These are phyloP conservation scores for Ceyx melanurus DNA, from an alignment of 2,113 vertebrate genomes.

Conservation along the genomic window DNA sequence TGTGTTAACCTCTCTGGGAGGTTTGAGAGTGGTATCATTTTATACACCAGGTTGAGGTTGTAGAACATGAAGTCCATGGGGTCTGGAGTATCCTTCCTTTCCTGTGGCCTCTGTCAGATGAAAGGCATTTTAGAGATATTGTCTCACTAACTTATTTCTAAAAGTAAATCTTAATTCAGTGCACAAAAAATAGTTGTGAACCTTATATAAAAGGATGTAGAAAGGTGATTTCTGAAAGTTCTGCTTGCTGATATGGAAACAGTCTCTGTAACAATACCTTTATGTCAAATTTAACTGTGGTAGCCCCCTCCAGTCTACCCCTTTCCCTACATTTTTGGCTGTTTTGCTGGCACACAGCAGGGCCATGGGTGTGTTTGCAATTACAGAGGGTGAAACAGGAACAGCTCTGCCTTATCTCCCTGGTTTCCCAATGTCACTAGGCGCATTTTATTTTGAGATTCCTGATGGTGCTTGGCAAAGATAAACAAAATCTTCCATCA, in stretches of 20 bases:
- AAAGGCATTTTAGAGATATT: not conserved
- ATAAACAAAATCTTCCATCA: slow-evolving; percentile 99
- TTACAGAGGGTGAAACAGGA: slow-evolving; percentile 88
- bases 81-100: not conserved
- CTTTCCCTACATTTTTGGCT: slow-evolving; percentile 62
- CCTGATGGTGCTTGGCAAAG: slow-evolving; percentile 97
- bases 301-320: not conserved
- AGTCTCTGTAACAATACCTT: not conserved
- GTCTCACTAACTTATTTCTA: not conserved
- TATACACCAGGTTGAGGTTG: not conserved
- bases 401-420: slow-evolving; percentile 89
- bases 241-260: not conserved
- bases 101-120: not conserved
- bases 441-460: slow-evolving; percentile 98
- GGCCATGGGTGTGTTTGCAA: slow-evolving; percentile 80
- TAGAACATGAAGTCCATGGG: not conserved
- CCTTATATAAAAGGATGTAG: not conserved
- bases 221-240: not conserved
- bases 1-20: not conserved
- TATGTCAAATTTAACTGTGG: not conserved
- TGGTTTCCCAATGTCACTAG: slow-evolving; percentile 86
- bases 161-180: not conserved
- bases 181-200: not conserved
- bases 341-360: slow-evolving; percentile 73
- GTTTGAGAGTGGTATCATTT: not conserved